Base-by-base conservation (phyloP, 2,888 invertebrate genomes). In the Lordiphosa andalusiaca region DNA sequence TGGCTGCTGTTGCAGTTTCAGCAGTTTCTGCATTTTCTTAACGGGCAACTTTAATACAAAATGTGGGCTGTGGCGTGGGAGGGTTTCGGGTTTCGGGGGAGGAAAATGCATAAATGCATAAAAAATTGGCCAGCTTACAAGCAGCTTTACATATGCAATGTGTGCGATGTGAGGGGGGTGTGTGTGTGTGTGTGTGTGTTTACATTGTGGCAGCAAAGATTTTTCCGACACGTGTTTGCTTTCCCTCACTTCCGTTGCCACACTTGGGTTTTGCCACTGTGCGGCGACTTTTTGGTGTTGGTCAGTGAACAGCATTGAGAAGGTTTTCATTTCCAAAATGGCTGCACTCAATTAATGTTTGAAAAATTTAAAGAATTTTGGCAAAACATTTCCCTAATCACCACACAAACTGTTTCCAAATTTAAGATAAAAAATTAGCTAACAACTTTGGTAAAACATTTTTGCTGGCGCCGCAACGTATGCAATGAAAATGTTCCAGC, bases 71-170 rank as follows among this genome's bases (percentile, higher is more conserved):
- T 21, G 42, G 6, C 16, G 6, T n/a, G 21, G 7, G 19, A 2
- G 33, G 2, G 33, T 25, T 30, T 37, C 39, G 51, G 12, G 37
- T n/a, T 36, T 38, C 12, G 41, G 40, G 36, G 61, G 38, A 46
- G 46, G 64, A 56, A 68, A 82, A 84, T 78, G 83, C 75, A 80
- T 80, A 80, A 84, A 80, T 82, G 74, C 84, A 84, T 82, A 84
- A 69, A 84, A 76, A 78, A 78, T 78, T 78, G 77, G 78, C 84
- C 73, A 84, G 84, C 77, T 77, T 84, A 84, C 77, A 76, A 65
- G 63, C 68, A 54, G 66, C 71, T 69, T 84, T 84, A 84, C 78
- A 84, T 82, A 84, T 84, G 73, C 75, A 83, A 74, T 68, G 59
- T 61, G 62, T 39, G 40, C 23, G 23, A 47, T 16, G 40, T 33